Evolutionary conservation across 35 echinoderm and acorn worm genomes (phyloP).

Genomic region (Lytechinus pictus): DNA sequence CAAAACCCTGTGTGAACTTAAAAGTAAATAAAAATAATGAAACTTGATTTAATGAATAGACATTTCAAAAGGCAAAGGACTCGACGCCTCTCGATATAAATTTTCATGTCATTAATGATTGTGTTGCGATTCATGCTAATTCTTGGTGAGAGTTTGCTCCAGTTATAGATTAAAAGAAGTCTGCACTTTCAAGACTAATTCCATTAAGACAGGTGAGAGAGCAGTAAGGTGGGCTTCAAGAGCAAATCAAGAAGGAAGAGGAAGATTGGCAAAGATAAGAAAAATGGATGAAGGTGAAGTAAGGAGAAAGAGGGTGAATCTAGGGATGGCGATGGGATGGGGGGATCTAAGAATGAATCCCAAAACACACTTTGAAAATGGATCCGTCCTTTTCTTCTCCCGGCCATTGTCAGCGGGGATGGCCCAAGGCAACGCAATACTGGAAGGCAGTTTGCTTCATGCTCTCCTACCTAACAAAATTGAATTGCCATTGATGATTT

Average conservation of each 20-base stretch:
- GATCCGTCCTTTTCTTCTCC: not conserved
- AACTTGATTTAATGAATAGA: not conserved
- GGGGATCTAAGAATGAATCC: not conserved
- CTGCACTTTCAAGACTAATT: not conserved
- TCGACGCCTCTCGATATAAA: not conserved
- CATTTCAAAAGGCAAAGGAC: not conserved
- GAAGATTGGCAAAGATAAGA: constrained; percentile 1
- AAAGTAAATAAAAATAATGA: not conserved
- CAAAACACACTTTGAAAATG: not conserved
- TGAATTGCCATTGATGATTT: not conserved
- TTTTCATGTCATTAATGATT: not conserved
- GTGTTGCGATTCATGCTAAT: not conserved
- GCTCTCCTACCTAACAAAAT: not conserved
- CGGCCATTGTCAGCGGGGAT: not conserved
- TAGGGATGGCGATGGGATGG: not conserved
- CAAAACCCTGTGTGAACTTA: not conserved
- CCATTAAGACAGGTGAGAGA: not conserved
- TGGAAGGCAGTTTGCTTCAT: not conserved
- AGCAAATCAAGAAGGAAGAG: not conserved
- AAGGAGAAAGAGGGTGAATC: not conserved
- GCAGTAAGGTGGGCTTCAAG: not conserved
- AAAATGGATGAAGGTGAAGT: not conserved
- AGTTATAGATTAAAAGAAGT: not conserved
- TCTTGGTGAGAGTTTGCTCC: not conserved
- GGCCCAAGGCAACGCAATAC: not conserved